These are phyloP conservation scores for Atherinosoma microstoma DNA, from an alignment of 2,797 vertebrate species.

Conservation along the genomic window DNA sequence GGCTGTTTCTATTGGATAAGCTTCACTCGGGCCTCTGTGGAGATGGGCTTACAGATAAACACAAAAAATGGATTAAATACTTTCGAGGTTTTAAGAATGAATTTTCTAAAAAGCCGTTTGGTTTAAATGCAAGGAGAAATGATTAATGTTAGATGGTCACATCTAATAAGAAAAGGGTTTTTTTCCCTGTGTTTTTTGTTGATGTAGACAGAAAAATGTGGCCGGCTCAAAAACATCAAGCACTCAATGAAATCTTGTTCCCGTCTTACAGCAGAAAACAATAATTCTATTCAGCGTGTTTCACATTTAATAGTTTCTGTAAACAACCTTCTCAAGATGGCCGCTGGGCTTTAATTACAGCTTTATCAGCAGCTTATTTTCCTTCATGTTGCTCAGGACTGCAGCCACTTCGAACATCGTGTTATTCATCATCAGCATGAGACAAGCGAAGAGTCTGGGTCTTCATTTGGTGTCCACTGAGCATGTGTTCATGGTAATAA, in stretches of 20 bases:
- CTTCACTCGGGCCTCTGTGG: too few species aligned
- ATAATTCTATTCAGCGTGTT: conserved; percentile 8
- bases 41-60: too few species aligned
- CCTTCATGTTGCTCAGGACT: conserved; percentile 39
- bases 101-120: too few species aligned
- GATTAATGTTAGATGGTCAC: too few species aligned
- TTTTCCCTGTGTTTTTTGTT: too few species aligned
- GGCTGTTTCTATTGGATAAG: too few species aligned
- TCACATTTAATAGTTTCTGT: conserved; percentile 20
- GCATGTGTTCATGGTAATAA: conserved; percentile 9
- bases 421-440: conserved; percentile 35
- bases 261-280: conserved; percentile 12
- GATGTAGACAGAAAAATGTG: neutral
- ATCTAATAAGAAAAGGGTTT: too few species aligned
- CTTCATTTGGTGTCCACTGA: conserved; percentile 2
- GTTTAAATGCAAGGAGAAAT: too few species aligned
- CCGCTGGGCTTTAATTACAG: conserved; percentile 51
- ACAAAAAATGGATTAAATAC: too few species aligned
- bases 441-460: neutral
- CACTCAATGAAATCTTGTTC: neutral
- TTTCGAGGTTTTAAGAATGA: too few species aligned
- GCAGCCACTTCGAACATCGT: conserved; percentile 25
- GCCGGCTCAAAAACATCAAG: neutral
- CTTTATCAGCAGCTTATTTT: conserved; percentile 53
- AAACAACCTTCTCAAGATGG: conserved; percentile 54